Percentiles rank a stretch among this genome's conserved stretches.
Evolutionary conservation across 2,888 invertebrate genomes (phyloP).

Genomic region (Antheraea assamensis): DNA sequence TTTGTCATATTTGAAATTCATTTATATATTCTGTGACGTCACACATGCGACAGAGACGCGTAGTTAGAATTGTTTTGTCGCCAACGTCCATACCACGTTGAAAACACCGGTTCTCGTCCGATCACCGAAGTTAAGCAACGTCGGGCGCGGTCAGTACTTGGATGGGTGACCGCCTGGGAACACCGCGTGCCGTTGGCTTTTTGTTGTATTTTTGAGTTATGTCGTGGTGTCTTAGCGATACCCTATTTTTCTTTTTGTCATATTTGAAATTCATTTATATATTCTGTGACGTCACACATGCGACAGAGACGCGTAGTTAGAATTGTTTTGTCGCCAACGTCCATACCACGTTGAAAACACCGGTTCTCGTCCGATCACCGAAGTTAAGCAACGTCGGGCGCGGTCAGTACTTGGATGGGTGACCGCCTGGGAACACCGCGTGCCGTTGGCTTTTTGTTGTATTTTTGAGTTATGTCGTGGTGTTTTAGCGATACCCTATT

Average conservation of each 20-base stretch:
- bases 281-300: neutral
- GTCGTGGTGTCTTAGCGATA: no score
- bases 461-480: no score
- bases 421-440: slow-evolving; percentile 71
- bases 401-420: slow-evolving; percentile 73
- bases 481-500: no score
- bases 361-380: slow-evolving; percentile 75
- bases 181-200: slow-evolving; percentile 64
- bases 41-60: neutral
- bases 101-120: slow-evolving; percentile 74
- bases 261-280: slow-evolving; percentile 6
- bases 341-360: no score
- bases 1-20: no score
- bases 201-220: slow-evolving; percentile 29
- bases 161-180: slow-evolving; percentile 73
- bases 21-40: neutral
- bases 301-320: neutral
- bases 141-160: slow-evolving; percentile 73
- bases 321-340: slow-evolving; percentile 30
- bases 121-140: slow-evolving; percentile 74
- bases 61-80: slow-evolving; percentile 3
- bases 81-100: slow-evolving; percentile 45
- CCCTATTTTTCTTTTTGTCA: no score
- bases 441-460: slow-evolving; percentile 56
- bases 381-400: slow-evolving; percentile 73